Conservation (phyloP, 2,113 vertebrate genomes). For the Misgurnus anguillicaudatus region DNA sequence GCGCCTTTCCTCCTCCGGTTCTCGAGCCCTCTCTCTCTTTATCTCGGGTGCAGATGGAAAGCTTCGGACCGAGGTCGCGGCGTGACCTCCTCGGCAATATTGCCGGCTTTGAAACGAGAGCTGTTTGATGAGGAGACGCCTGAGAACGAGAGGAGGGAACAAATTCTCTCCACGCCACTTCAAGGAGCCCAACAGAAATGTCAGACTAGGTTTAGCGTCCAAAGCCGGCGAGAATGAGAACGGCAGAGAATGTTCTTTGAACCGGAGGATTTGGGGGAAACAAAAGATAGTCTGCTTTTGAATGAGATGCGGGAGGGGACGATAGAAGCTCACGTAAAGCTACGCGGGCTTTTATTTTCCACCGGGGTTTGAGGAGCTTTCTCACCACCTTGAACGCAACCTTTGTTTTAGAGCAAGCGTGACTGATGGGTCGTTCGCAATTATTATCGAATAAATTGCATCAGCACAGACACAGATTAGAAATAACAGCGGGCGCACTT, state of each 20-base stretch:
- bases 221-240: slow-evolving; percentile 58
- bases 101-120: slow-evolving; percentile 67
- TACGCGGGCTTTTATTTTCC: neutral
- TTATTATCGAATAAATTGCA: slow-evolving; percentile 15
- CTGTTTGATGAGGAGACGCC: slow-evolving; percentile 65
- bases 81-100: slow-evolving; percentile 44
- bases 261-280: slow-evolving; percentile 51
- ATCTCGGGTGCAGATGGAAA: slow-evolving; percentile 15
- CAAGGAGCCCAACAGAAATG: slow-evolving; percentile 27
- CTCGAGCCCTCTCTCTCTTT: slow-evolving; percentile 32
- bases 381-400: neutral
- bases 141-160: slow-evolving; percentile 59
- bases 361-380: neutral
- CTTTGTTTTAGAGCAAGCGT: neutral
- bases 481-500: neutral
- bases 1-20: slow-evolving; percentile 1
- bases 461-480: slow-evolving; percentile 9
- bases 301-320: neutral
- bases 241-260: slow-evolving; percentile 54
- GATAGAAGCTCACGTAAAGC: neutral
- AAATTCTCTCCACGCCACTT: slow-evolving; percentile 30
- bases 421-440: neutral
- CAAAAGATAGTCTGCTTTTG: slow-evolving; percentile 1
- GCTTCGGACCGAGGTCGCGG: neutral
- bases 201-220: slow-evolving; percentile 39